Percentiles rank a stretch among this genome's conserved stretches.
Conservation (phyloP, 2,113 vertebrate species). For the Mobula hypostoma region DNA sequence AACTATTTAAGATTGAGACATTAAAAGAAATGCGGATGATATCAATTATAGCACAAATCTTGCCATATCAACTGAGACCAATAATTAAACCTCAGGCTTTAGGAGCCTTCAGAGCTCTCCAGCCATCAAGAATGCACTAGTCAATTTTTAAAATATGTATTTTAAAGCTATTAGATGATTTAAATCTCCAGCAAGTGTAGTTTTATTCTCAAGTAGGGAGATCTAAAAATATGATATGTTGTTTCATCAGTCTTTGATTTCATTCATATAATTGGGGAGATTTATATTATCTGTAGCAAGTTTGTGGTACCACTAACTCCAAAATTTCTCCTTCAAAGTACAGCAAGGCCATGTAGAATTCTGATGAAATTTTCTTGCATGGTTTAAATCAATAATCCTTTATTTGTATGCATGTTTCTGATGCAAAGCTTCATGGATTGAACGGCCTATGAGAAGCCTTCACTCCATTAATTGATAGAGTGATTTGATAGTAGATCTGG, state of each 20-base stretch:
- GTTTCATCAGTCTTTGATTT: neutral
- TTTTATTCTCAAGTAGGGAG: neutral
- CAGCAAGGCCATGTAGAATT: neutral
- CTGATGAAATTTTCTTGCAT: neutral
- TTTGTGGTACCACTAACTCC: neutral
- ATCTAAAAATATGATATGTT: neutral
- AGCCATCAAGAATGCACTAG: neutral
- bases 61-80: neutral
- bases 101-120: neutral
- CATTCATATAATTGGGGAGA: neutral
- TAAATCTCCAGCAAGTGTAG: neutral
- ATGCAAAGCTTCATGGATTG: neutral
- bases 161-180: neutral
- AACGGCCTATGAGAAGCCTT: neutral
- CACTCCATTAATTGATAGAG: neutral
- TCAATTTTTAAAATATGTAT: neutral
- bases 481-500: constrained; percentile 5
- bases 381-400: neutral
- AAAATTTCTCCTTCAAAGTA: neutral
- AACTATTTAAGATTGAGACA: neutral
- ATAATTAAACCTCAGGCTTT: neutral
- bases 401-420: no score
- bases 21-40: neutral
- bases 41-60: neutral
- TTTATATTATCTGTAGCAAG: neutral